These are phyloP conservation scores for Neodiprion virginianus DNA, from an alignment of 1,140 invertebrate genomes.

Conservation along the genomic window DNA sequence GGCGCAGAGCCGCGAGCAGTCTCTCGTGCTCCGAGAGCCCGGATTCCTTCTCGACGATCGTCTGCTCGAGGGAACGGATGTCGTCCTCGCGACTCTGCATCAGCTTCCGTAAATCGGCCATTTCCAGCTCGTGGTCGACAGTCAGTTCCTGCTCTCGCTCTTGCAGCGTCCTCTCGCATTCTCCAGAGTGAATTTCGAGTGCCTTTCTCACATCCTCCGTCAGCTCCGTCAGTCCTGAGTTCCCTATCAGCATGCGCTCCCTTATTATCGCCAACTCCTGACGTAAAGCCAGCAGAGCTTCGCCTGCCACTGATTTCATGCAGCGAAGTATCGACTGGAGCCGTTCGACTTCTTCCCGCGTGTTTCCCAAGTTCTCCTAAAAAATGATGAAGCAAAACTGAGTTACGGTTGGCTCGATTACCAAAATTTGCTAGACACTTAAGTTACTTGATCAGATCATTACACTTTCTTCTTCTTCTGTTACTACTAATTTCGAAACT, in stretches of 20 bases:
- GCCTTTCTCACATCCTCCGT: slow-evolving; percentile 64
- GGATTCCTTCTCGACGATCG: slow-evolving; percentile 47
- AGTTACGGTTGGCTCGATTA: neutral
- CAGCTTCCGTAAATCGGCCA: slow-evolving; percentile 67
- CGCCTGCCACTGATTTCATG: slow-evolving; percentile 45
- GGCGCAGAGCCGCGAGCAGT: slow-evolving; percentile 44
- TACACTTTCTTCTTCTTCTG: no score
- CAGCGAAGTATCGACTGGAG: slow-evolving; percentile 46
- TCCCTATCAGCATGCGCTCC: slow-evolving; percentile 60
- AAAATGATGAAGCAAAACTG: slow-evolving; percentile 29
- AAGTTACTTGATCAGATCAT: slow-evolving; percentile 23
- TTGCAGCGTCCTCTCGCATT: slow-evolving; percentile 63
- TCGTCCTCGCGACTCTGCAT: slow-evolving; percentile 65
- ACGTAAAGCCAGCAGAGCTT: slow-evolving; percentile 66
- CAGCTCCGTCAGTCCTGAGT: slow-evolving; percentile 60
- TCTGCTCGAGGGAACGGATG: slow-evolving; percentile 56
- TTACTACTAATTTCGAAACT: no score
- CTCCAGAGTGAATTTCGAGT: slow-evolving; percentile 62
- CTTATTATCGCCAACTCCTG: slow-evolving; percentile 67
- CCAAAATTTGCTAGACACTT: neutral
- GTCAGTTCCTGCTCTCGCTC: slow-evolving; percentile 67
- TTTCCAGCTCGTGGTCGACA: slow-evolving; percentile 71
- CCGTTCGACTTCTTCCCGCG: slow-evolving; percentile 55
- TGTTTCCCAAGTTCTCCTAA: slow-evolving; percentile 59
- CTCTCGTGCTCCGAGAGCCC: slow-evolving; percentile 46